Evolutionary conservation across 2,888 invertebrate species (phyloP), one percentile per base, ranked within the genome.

Genomic region (Tipula confusa): DNA sequence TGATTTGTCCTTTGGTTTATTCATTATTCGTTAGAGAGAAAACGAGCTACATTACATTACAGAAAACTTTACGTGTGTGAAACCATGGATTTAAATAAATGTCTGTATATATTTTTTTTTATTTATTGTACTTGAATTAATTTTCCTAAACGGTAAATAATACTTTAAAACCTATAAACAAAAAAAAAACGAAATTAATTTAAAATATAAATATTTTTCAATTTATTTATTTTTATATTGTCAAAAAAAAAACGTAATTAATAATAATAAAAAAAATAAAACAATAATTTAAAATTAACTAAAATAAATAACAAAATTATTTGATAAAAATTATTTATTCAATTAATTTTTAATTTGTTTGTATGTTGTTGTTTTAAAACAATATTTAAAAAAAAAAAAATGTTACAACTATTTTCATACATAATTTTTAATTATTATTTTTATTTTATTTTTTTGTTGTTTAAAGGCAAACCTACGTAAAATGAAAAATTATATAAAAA

Each of bases 241-340:
- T 24, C 64, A 64, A 24, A 64, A 43, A 64, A 38, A 31, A 38
- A 38, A 18, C 7, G 24, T 24, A 64, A 64, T 64, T 64, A 64
- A 64, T 64, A 64, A 64, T 64, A 64, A 64, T 64, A 64, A 64
- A 24, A 64, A 24, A 43, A 64, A 64, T 64, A 64, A 64, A 9
- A 64, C 15, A 43, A 43, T 64, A 64, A 64, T 64, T 64, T 64
- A 64, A 64, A 64, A 64, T 64, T 64, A 64, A 64, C 64, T 64
- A 64, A 64, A 64, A 64, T 64, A 64, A 64, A 64, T 64, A 64
- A 64, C 64, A 64, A 64, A 64, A 64, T 64, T 64, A 64, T 64
- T 64, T 64, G 64, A 64, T 64, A 64, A 64, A 64, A 64, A 64
- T 64, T 6, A 64, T 64, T 64, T 64, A 64, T 64, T 64, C 24